phyloP scores from a whole-genome alignment of 1,140 invertebrate genomes.

The Bicyclus anynana region DNA sequence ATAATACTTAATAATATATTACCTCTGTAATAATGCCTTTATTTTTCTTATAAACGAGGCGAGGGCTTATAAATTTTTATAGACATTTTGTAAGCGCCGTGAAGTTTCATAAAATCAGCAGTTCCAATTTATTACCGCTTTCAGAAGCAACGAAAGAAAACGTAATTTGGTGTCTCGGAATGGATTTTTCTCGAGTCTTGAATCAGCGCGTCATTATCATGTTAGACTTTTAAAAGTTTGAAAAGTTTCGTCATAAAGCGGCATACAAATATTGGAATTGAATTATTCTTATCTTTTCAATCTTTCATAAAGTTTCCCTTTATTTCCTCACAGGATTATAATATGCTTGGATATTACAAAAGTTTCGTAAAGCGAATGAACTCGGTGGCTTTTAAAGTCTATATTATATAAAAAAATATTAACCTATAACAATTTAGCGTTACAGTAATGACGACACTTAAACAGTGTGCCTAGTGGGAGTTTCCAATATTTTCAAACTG shows the following conservation, averaged over 20 bases:
- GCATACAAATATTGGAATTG: conserved; percentile 4
- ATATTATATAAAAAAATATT: too few species aligned
- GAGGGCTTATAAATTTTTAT: neutral
- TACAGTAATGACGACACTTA: too few species aligned
- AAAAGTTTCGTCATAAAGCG: conserved; percentile 9
- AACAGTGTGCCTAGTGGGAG: too few species aligned
- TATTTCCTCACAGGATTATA: neutral
- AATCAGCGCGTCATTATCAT: conserved; percentile 8
- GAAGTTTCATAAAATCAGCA: neutral
- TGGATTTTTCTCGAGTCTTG: neutral
- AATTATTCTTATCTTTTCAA: conserved; percentile 5
- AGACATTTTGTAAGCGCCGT: neutral
- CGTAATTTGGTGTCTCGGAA: neutral
- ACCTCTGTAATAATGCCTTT: too few species aligned
- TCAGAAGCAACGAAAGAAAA: neutral
- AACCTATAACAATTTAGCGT: too few species aligned
- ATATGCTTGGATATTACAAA: neutral
- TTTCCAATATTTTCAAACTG: too few species aligned
- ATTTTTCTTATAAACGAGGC: neutral
- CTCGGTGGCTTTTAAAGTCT: neutral
- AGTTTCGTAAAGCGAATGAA: neutral
- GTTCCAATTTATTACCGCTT: neutral
- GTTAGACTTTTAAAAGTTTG: conserved; percentile 6
- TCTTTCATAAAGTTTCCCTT: neutral
- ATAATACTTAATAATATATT: too few species aligned